Percentiles rank a stretch among this genome's conserved stretches.
phyloP scores from a whole-genome alignment of 1,140 invertebrate genomes.

The Delia radicum region DNA sequence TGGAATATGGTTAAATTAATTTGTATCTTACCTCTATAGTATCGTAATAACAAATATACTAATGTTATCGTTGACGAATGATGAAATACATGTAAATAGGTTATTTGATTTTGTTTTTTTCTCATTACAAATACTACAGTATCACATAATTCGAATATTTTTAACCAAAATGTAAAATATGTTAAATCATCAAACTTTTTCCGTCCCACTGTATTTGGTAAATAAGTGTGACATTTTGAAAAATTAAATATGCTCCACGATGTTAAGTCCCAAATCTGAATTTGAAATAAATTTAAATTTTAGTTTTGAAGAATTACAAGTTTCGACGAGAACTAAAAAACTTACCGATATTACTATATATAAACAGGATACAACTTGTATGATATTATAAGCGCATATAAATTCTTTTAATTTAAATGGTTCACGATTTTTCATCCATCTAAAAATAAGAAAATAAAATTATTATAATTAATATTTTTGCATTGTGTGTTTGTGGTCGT shows the following conservation, averaged over 20 bases:
- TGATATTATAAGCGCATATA: slow-evolving; percentile 42
- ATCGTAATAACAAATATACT: slow-evolving; percentile 80
- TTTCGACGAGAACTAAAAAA: background rate
- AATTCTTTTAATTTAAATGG: slow-evolving; percentile 39
- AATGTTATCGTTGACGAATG: slow-evolving; percentile 69
- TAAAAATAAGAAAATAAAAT: slow-evolving; percentile 42
- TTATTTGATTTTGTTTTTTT: slow-evolving; percentile 74
- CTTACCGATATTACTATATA: slow-evolving; percentile 41
- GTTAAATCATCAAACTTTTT: slow-evolving; percentile 35
- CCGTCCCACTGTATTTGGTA: slow-evolving; percentile 14
- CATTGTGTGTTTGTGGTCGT: too few species aligned
- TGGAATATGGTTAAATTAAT: background rate
- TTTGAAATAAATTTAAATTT: background rate
- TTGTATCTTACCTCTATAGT: slow-evolving; percentile 59
- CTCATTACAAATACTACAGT: slow-evolving; percentile 80
- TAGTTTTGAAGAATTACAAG: background rate
- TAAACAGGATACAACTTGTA: slow-evolving; percentile 43
- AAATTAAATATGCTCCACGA: slow-evolving; percentile 34
- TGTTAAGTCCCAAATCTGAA: slow-evolving; percentile 28
- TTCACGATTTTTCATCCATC: slow-evolving; percentile 41
- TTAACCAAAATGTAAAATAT: slow-evolving; percentile 60
- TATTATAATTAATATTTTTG: background rate
- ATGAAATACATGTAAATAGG: slow-evolving; percentile 74
- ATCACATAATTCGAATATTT: slow-evolving; percentile 66
- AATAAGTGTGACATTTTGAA: slow-evolving; percentile 36